phyloP scores from a whole-genome alignment of 2,113 vertebrate species.

The Zosterops borbonicus region DNA sequence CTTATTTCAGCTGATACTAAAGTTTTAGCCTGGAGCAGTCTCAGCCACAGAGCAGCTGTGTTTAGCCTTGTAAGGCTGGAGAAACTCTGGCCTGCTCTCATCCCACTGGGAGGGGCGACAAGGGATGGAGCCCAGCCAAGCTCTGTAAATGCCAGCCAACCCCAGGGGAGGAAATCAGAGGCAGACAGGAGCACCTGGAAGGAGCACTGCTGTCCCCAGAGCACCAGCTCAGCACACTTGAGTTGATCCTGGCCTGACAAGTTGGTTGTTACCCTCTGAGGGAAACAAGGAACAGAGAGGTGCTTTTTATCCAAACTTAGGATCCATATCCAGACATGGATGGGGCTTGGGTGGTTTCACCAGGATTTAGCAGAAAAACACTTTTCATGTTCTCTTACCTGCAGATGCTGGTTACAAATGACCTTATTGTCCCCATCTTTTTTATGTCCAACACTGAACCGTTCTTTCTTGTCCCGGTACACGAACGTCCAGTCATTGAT shows the following conservation, averaged over 20 bases:
- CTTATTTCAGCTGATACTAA: not conserved
- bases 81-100: not conserved
- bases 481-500: conserved; percentile 66
- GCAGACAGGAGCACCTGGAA: not conserved
- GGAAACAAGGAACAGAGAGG: not conserved
- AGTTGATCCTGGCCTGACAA: too few species aligned
- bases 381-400: conserved; percentile 49
- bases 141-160: not conserved
- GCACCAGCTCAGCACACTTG: fast-evolving
- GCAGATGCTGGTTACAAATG: not conserved
- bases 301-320: not conserved
- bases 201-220: not conserved
- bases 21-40: conserved; percentile 17
- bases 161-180: not conserved
- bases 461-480: conserved; percentile 35
- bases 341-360: not conserved
- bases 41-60: conserved; percentile 37
- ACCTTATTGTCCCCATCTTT: not conserved
- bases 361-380: not conserved
- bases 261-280: fast-evolving
- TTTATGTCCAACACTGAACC: not conserved
- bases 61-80: not conserved
- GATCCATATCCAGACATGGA: not conserved
- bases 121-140: not conserved
- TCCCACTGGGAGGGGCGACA: not conserved